These are phyloP conservation scores for Ophion ellenae DNA, from an alignment of 2,888 invertebrate species.

Conservation along the genomic window DNA sequence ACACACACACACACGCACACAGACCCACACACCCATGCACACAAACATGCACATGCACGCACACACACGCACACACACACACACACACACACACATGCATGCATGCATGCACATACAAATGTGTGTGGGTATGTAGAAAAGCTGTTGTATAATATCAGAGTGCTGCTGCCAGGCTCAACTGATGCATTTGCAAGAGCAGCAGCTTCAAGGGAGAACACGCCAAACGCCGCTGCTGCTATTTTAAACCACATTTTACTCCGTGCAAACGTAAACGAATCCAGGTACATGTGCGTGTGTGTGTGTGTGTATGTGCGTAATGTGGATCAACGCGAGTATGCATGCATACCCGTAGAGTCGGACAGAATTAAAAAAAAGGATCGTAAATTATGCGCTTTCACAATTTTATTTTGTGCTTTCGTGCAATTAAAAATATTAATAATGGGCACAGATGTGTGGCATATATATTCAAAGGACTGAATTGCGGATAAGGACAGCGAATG, in stretches of 20 bases:
- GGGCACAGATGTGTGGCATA: conserved; percentile 5
- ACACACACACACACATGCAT: too few relatives aligned
- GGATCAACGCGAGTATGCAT: background rate
- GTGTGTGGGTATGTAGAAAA: conserved; percentile 15
- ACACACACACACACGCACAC: too few relatives aligned
- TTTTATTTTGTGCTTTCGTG: conserved; percentile 13
- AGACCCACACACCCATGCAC: too few relatives aligned
- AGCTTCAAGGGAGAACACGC: conserved; percentile 40
- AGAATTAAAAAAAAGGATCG: conserved; percentile 6
- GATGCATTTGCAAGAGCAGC: conserved; percentile 51
- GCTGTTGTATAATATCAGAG: conserved; percentile 25
- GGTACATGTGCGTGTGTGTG: background rate
- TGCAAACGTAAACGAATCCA: conserved; percentile 34
- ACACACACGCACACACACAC: too few relatives aligned
- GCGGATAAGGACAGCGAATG: background rate
- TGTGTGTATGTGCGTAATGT: background rate
- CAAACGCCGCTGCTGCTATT: conserved; percentile 42
- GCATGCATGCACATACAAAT: conserved; percentile 21
- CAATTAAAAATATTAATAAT: conserved; percentile 46
- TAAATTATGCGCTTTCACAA: conserved; percentile 19
- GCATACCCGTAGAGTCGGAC: conserved; percentile 11
- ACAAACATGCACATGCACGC: too few relatives aligned
- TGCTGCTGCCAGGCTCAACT: conserved; percentile 49
- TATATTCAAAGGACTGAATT: conserved; percentile 6
- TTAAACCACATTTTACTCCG: conserved; percentile 60